Percentiles rank a stretch among this genome's conserved stretches.
Conservation (phyloP, 2,888 invertebrate species). For the Aphrophora alni region DNA sequence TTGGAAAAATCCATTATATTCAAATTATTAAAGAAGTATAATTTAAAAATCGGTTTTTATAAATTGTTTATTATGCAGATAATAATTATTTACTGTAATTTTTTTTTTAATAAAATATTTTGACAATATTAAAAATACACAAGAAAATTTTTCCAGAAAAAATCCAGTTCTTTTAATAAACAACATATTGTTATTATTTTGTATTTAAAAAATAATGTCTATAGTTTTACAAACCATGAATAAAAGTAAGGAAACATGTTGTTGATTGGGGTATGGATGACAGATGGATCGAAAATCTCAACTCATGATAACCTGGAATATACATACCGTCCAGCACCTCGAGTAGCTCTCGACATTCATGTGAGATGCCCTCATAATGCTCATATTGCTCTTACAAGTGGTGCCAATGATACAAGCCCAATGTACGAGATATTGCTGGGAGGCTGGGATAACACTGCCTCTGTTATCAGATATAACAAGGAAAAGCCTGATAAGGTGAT, state of each 20-base stretch:
- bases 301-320: constrained; percentile 84
- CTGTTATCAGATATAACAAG: constrained; percentile 68
- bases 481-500: constrained; percentile 69
- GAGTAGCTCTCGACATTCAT: constrained; percentile 76
- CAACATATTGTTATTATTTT: no score
- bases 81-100: no score
- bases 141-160: no score
- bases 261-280: background rate
- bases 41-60: no score
- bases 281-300: constrained; percentile 64
- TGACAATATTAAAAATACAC: no score
- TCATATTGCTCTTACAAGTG: constrained; percentile 79
- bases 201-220: no score
- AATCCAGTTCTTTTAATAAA: no score
- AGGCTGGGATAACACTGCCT: constrained; percentile 71
- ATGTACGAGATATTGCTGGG: constrained; percentile 77
- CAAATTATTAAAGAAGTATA: no score
- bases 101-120: no score
- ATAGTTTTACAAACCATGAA: no score
- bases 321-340: constrained; percentile 75
- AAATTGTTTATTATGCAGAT: no score
- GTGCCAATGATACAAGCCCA: constrained; percentile 73
- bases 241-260: background rate
- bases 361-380: constrained; percentile 83
- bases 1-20: no score